Base-by-base conservation (phyloP, 2,888 invertebrate genomes). In the Cheilosia soror region DNA sequence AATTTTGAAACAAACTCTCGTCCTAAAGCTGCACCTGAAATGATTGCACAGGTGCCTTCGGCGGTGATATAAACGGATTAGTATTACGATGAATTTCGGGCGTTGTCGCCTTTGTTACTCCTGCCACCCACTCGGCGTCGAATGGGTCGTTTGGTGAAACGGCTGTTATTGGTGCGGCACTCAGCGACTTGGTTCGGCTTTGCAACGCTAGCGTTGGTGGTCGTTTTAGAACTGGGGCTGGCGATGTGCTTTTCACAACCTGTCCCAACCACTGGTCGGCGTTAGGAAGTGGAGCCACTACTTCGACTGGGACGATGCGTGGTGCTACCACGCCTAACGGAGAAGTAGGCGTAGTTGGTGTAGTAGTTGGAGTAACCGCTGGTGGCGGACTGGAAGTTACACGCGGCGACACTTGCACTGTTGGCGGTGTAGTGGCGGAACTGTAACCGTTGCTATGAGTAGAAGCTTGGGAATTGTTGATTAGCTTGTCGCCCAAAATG, bases 261-360 rank as follows among this genome's bases (percentile, higher is more conserved):
- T 95, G 95, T 7, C 96, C 96, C 87, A 97, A 92, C 97, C 96
- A 97, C 89, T 96, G 96, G 89, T 97, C 97, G 0, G 97, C 96
- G 91, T 95, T 96, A 31, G 96, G 97, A 90, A 96, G 93, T 80
- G 93, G 91, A 60, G 93, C 91, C 3, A 93, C 91, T 3, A 92
- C 89, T 84, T 93, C 92, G 25, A 92, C 89, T 90, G 93, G 88
- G 60, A 87, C 82, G 75, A 77, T 88, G 84, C 75, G 88, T 79
- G 71, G 83, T 33, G 89, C 89, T 88, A 89, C 47, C 92, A 91
- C 76, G 42, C 71, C 40, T 92, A 92, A 89, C 92, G 93, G 90
- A 92, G 94, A 83, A 96, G 94, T 86, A 95, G 94, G 87, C 95
- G 95, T 87, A 96, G 93, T 29, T 63, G 88, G 88, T 44, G 89